These are phyloP conservation scores for Chionis minor DNA, from an alignment of 2,113 vertebrate species.

Conservation along the genomic window DNA sequence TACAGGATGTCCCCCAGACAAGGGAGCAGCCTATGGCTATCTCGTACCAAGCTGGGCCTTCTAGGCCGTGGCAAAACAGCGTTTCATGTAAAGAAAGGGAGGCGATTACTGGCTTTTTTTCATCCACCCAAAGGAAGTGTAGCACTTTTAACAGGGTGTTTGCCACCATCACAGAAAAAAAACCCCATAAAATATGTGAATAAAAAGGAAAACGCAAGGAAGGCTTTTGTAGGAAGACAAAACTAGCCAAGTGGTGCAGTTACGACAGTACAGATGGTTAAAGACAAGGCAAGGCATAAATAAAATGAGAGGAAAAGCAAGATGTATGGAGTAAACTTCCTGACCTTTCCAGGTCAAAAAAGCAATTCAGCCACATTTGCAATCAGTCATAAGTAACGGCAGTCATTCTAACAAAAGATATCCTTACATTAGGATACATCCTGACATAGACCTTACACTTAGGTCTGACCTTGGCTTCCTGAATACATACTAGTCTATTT, in stretches of 20 bases:
- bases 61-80: background rate
- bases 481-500: background rate
- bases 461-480: background rate
- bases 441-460: background rate
- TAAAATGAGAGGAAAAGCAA: background rate
- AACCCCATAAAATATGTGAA: background rate
- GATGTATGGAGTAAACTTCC: background rate
- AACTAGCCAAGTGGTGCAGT: background rate
- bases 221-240: background rate
- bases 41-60: background rate
- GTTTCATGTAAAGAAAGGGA: background rate
- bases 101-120: background rate
- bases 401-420: background rate
- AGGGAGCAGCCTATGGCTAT: background rate
- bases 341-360: background rate
- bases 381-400: background rate
- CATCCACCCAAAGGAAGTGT: background rate
- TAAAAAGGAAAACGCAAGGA: background rate
- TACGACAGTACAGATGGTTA: fast-evolving
- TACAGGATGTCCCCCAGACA: background rate
- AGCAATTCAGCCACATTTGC: background rate
- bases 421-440: background rate
- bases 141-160: background rate
- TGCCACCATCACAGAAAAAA: background rate
- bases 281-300: background rate